phyloP scores from a whole-genome alignment of 2,888 invertebrate genomes.

The Patella caerulea region DNA sequence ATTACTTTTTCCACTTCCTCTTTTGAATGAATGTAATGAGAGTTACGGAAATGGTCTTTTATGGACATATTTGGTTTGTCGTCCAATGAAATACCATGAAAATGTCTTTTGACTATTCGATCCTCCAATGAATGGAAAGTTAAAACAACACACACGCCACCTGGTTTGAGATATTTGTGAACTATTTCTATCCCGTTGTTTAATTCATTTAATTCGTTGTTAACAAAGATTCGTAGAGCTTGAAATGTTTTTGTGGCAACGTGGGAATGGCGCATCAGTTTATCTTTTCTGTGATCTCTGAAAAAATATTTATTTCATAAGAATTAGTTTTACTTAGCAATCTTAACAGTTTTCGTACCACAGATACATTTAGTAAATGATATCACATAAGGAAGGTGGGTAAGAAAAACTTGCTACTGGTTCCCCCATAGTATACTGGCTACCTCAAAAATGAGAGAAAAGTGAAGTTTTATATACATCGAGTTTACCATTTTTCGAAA shows the following conservation, averaged over 20 bases:
- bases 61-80: constrained; percentile 44
- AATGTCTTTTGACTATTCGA: constrained; percentile 90
- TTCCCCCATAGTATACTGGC: too few species aligned
- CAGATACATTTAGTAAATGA: background rate
- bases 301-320: constrained; percentile 9
- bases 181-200: constrained; percentile 89
- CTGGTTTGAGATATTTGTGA: constrained; percentile 80
- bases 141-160: constrained; percentile 85
- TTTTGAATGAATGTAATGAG: constrained; percentile 76
- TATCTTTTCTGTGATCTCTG: constrained; percentile 77
- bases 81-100: constrained; percentile 73
- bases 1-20: constrained; percentile 78
- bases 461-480: background rate
- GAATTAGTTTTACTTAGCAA: background rate
- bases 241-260: constrained; percentile 93
- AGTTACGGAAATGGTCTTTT: constrained; percentile 76
- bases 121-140: constrained; percentile 96
- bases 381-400: too few species aligned
- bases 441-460: background rate
- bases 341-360: background rate
- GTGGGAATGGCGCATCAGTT: constrained; percentile 82
- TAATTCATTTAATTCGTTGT: constrained; percentile 95
- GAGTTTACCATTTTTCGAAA: too few species aligned
- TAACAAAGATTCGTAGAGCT: constrained; percentile 94
- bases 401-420: too few species aligned